Percentiles rank a stretch among this genome's conserved stretches.
phyloP scores from a whole-genome alignment of 2,888 invertebrate genomes.

The Cerceris rybyensis region DNA sequence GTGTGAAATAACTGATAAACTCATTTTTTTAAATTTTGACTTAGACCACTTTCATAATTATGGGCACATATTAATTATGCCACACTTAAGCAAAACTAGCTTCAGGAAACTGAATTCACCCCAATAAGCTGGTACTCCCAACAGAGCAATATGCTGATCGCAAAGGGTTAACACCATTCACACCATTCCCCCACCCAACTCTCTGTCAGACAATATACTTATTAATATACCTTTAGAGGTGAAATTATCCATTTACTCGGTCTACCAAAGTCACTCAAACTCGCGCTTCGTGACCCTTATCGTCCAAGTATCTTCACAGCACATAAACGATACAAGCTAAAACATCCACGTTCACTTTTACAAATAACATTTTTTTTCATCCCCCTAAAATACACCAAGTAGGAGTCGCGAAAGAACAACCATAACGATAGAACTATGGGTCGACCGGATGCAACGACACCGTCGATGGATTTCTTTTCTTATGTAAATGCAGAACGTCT shows the following conservation, averaged over 20 bases:
- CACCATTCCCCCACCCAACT: too few relatives aligned
- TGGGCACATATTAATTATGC: too few relatives aligned
- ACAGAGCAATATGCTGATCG: too few relatives aligned
- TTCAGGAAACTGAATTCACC: too few relatives aligned
- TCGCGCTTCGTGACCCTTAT: slow-evolving; percentile 5
- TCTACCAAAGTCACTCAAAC: background rate
- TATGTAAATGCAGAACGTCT: background rate
- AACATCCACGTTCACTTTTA: slow-evolving; percentile 1
- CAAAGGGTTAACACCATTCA: too few relatives aligned
- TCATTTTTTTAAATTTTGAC: too few relatives aligned
- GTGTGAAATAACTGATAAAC: too few relatives aligned
- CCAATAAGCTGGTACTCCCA: too few relatives aligned
- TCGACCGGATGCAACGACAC: slow-evolving; percentile 21
- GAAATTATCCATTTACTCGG: background rate
- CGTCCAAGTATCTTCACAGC: background rate
- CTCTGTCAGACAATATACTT: background rate
- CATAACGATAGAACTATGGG: background rate
- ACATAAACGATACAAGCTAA: background rate
- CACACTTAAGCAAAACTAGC: too few relatives aligned
- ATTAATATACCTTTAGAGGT: background rate
- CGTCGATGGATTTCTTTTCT: slow-evolving; percentile 5
- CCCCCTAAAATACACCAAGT: background rate
- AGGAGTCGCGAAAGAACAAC: background rate
- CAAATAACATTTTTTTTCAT: background rate
- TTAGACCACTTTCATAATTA: too few relatives aligned